Conservation (phyloP, 1,140 invertebrate species). For the Panulirus ornatus region DNA sequence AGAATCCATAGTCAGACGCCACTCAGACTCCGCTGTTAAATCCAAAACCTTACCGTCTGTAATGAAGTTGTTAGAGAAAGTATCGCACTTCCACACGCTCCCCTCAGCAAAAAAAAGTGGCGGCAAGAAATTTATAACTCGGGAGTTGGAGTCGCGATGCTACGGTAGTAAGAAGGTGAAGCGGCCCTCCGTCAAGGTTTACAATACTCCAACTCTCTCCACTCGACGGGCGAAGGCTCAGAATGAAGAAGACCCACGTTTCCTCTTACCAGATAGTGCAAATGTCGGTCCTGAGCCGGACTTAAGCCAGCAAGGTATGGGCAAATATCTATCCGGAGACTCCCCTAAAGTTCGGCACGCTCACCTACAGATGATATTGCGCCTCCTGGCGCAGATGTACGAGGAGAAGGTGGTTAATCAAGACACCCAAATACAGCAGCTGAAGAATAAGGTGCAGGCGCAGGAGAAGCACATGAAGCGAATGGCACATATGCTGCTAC, state of each 20-base stretch:
- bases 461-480: conserved; percentile 74
- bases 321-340: conserved; percentile 10
- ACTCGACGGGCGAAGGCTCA: conserved; percentile 40
- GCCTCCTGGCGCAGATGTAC: conserved; percentile 69
- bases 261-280: conserved; percentile 11
- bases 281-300: neutral
- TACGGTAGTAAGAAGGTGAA: conserved; percentile 67
- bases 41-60: conserved; percentile 59
- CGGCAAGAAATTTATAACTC: conserved; percentile 27
- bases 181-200: conserved; percentile 71
- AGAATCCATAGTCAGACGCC: neutral
- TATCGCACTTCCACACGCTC: conserved; percentile 69
- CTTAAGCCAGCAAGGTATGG: neutral
- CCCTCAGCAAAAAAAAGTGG: neutral
- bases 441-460: conserved; percentile 62
- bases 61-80: conserved; percentile 65
- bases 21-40: conserved; percentile 46
- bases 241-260: conserved; percentile 31
- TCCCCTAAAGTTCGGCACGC: conserved; percentile 53
- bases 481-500: conserved; percentile 66
- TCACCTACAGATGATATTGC: conserved; percentile 72
- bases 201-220: conserved; percentile 57
- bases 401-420: conserved; percentile 71
- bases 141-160: conserved; percentile 41
- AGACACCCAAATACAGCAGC: conserved; percentile 64